Evolutionary conservation across 2,797 vertebrate species (phyloP), one percentile per base, ranked within the genome.

Genomic region (Microchirus variegatus): DNA sequence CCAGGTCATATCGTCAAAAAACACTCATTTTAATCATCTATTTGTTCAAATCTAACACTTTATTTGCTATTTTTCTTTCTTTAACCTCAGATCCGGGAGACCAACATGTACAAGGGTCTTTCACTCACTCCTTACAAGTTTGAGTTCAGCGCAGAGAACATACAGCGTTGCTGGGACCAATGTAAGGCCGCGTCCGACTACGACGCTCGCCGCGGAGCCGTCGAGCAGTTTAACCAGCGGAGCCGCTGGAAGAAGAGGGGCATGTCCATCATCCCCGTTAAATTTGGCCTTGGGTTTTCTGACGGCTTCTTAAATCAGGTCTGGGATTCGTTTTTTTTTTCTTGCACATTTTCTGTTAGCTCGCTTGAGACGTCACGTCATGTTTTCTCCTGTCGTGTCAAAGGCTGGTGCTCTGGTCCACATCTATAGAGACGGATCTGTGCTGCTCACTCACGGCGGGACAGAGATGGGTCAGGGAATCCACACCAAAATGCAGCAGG

Each of bases 161-260:
- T 96, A 75, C 64, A 76, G 53, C 90, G 75, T 38, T 97, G 96
- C 81, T 97, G 95, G 96, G 85, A 93, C 0, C 83, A 95, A 48
- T 96, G 95, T 58, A 90, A 95, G 77, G 68, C 77, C 46, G 94
- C 81, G 54, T 88, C 93, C 1, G 86, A 86, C 8, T 92, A 91
- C 75, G 47, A 60, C 5, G 62, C 37, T 16, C 90, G 95, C 36
- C 91, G 85, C 67, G 13, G 0, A 31, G 77, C 82, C n/a, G 52
- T 86, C 0, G 53, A 68, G 5, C 82, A 82, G 64, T 96, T 96
- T 45, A 98, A 98, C 78, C 88, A 86, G 82, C 81, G 91, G 77
- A 95, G 92, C 80, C 92, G 87, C 56, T 97, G 95, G 94, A 96
- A 87, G 84, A 98, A 98, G 84, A 94, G 88, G 42, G 96, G 96